Base-by-base conservation (phyloP, 1,140 invertebrate species). In the Cotesia vestalis region DNA sequence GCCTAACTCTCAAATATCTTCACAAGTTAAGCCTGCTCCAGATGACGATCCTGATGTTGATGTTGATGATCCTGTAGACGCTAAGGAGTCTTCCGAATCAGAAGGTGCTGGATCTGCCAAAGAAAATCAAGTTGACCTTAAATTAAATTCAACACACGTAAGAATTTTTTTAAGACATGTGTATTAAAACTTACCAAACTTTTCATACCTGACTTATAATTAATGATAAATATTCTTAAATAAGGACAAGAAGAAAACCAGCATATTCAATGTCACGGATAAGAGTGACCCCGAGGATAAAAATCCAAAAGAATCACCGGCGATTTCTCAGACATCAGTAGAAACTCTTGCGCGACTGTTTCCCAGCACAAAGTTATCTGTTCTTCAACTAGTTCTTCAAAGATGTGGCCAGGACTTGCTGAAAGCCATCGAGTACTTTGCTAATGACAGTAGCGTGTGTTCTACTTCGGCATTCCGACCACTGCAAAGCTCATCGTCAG, bases 261-360 rank as follows among this genome's bases (percentile, higher is more conserved):
- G 5, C 11, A 46, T 46, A 6, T 46, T 46, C 40, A 46, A 8
- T 46, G 40, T 5, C 8, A 11, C 11, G 2, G 40, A 46, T 8
- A 6, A 11, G 3, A 46, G 40, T 46, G 40, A 46, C 11, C 11
- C 40, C 2, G 40, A 46, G 11, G 40, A 46, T 11, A 6, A 46
- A 57, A 17, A 27, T 35, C 35, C 36, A 38, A 71, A 76, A 27
- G 69, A 75, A 3, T 66, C 59, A 9, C 38, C 79, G 0, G 62
- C 76, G 2, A 86, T 90, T 4, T 88, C 89, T 20, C 88, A 92
- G 51, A 88, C 89, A 4, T 92, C 93, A 0, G 86, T 98, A 40
- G 95, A 97, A 75, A 96, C 97, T 85, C 84, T 98, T 46, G 89
- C 91, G 4, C 91, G 94, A 60, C 86, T 98, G 4, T 98, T 98